Evolutionary conservation across 2,113 vertebrate genomes (phyloP).

Genomic region (Trichomycterus rosablanca): DNA sequence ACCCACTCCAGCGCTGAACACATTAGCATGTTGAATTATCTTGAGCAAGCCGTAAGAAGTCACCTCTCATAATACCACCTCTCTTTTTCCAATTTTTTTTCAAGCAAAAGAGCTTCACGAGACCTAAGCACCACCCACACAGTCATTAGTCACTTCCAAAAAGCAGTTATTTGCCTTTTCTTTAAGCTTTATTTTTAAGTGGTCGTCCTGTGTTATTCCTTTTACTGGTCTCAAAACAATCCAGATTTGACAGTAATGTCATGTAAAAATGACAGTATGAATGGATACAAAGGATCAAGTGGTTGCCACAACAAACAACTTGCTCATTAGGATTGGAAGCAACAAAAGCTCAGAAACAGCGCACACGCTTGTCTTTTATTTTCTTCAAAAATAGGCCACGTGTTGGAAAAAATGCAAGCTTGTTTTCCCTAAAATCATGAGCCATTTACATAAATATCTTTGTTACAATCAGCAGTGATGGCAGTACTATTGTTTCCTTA

Average conservation of each 20-base stretch:
- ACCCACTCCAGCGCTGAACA: not conserved
- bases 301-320: constrained; percentile 1
- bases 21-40: constrained; percentile 1
- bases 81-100: not conserved
- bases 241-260: not conserved
- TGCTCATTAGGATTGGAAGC: not conserved
- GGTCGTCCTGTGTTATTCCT: not conserved
- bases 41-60: not conserved
- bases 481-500: no score
- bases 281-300: not conserved
- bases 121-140: not conserved
- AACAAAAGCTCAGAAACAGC: not conserved
- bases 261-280: constrained; percentile 12
- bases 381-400: no score
- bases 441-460: no score
- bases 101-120: not conserved
- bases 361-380: not conserved
- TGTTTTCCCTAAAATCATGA: no score
- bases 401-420: no score
- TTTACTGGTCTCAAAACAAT: not conserved
- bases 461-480: no score
- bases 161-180: not conserved
- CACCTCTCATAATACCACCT: not conserved
- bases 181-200: not conserved
- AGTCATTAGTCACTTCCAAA: not conserved